Evolutionary conservation across 2,888 invertebrate genomes (phyloP).

Genomic region (Heliothis peltigera): DNA sequence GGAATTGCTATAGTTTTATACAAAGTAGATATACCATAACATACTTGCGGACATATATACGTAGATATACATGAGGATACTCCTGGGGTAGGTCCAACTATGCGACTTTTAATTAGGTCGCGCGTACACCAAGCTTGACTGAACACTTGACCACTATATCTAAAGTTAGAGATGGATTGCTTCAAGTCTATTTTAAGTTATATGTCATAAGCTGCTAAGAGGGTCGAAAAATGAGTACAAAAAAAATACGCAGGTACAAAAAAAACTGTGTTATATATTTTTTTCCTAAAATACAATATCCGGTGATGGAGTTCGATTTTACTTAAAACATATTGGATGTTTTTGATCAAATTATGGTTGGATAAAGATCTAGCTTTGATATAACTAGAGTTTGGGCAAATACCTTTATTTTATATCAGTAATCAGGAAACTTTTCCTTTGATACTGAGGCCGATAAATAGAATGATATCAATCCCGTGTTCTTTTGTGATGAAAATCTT

Average conservation of each 20-base stretch:
- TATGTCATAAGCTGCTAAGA: background rate
- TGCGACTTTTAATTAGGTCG: background rate
- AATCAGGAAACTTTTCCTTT: conserved; percentile 32
- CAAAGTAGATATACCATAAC: no score
- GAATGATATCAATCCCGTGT: conserved; percentile 32
- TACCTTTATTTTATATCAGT: conserved; percentile 19
- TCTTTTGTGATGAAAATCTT: conserved; percentile 47
- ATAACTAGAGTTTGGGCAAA: conserved; percentile 20
- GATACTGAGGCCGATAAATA: conserved; percentile 15
- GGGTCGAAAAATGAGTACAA: background rate
- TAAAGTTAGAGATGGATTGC: background rate
- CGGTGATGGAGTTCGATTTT: background rate
- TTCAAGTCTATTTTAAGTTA: background rate
- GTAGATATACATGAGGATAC: background rate
- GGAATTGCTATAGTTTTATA: no score
- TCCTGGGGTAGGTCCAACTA: background rate
- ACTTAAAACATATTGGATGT: conserved; percentile 1
- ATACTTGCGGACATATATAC: no score
- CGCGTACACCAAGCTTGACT: background rate
- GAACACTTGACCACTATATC: background rate
- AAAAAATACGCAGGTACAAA: background rate
- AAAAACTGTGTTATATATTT: background rate
- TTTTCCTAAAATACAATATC: no score
- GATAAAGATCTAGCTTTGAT: conserved; percentile 7
- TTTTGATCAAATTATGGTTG: background rate